Base-by-base conservation (phyloP, 1,140 invertebrate species). In the Cotesia glomerata region DNA sequence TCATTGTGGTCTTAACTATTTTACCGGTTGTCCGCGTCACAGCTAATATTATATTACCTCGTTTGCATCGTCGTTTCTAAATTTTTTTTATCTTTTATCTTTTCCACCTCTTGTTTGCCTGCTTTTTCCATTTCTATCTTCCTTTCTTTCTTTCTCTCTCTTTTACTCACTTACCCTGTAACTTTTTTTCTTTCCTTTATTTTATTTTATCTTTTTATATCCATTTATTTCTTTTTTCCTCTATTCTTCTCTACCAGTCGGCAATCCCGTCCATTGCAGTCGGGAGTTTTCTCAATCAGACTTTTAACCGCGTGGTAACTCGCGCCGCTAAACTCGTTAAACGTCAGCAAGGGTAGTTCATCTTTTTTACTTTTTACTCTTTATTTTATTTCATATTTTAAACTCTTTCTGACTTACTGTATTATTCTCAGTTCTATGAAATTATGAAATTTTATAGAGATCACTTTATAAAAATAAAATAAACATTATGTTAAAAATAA, bases 21-120 rank as follows among this genome's bases (percentile, higher is more conserved):
- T 78, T 76, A 78, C 73, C 75, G 71, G 64, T 67, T 63, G 32
- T 39, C 62, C 35, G 72, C 51, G 65, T 67, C 59, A 68, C 67
- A 73, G 76, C 80, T 79, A 81, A 85, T 86, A 86, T 87, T 86
- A 81, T 86, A 87, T 87, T 87, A 86, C 82, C 85, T 82, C 79
- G 77, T 82, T 79, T 84, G 80, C 81, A 77, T 79, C 81, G 78
- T 78, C 76, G 78, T 84, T 85, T 84, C 82, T 85, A 78, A 83
- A 82, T 85, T 84, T 82, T 79, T 56, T 72, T 58, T 72, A 52
- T 18, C 65, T 26, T 52, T 59, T 71, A 54, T 49, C 11, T 65
- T 18, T 56, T 70, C 39, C n/a, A 9, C 35, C 64, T 36, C n/a
- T 59, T 9, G 18, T 18, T 58, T 11, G n/a, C 56, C 26, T 26